A percentile compares a stretch with the other conserved stretches of the same genome.
Evolutionary conservation across 2,797 vertebrate species (phyloP).

Genomic region (Enteromius fasciolatus): DNA sequence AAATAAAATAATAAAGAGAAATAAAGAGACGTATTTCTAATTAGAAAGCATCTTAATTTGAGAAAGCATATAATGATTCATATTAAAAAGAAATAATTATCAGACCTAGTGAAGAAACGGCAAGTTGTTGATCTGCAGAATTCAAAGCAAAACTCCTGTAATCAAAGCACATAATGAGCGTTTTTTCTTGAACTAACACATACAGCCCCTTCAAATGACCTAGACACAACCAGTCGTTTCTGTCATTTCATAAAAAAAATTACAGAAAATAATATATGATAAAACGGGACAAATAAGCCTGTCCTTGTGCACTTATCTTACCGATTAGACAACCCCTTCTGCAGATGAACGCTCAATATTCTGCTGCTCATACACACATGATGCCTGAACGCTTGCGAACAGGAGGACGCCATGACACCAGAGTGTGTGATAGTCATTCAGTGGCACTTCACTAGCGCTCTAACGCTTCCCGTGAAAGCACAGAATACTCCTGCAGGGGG

Average conservation of each 20-base stretch:
- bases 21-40: neutral
- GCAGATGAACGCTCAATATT: conserved; percentile 56
- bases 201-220: conserved; percentile 38
- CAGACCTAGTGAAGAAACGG: conserved; percentile 74
- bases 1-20: conserved; percentile 47
- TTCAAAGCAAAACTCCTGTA: conserved; percentile 77
- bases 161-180: neutral
- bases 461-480: neutral
- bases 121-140: conserved; percentile 67
- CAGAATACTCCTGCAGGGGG: neutral
- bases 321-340: conserved; percentile 65
- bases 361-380: conserved; percentile 61
- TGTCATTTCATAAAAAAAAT: too few relatives aligned
- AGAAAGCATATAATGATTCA: neutral
- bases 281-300: fast-evolving
- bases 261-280: fast-evolving
- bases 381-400: conserved; percentile 63
- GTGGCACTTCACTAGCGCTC: neutral
- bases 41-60: neutral
- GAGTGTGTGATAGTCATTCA: neutral
- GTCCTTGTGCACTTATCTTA: conserved; percentile 27
- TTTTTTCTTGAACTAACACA: neutral
- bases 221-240: neutral
- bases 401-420: conserved; percentile 73
- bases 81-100: neutral